A percentile compares a stretch with the other conserved stretches of the same genome.
Evolutionary conservation across 1,140 invertebrate genomes (phyloP).

Genomic region (Samia ricini): DNA sequence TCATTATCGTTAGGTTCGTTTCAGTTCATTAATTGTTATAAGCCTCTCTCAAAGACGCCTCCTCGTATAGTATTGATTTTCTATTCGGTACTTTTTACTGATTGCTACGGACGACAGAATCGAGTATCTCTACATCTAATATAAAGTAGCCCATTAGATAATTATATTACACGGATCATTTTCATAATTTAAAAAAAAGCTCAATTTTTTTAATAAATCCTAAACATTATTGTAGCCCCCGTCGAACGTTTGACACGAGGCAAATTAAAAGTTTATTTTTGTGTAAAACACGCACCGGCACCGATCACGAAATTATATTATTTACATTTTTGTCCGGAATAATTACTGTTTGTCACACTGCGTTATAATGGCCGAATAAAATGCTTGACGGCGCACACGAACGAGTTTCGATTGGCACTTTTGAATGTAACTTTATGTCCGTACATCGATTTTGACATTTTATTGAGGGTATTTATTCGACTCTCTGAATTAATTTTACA

Average conservation of each 20-base stretch:
- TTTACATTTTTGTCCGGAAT: neutral
- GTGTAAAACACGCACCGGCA: neutral
- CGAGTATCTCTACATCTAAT: no score
- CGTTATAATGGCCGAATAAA: neutral
- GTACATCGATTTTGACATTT: neutral
- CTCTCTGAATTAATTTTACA: conserved; percentile 1
- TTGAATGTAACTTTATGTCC: neutral
- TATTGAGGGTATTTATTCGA: conserved; percentile 1
- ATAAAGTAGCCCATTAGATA: neutral
- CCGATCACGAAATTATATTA: neutral
- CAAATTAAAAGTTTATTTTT: conserved; percentile 1
- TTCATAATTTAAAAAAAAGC: neutral
- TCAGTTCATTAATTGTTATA: no score
- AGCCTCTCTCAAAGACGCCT: no score
- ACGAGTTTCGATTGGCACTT: neutral
- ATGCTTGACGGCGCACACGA: neutral
- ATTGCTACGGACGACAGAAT: no score
- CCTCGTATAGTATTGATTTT: no score
- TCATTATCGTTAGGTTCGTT: no score
- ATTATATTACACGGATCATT: neutral
- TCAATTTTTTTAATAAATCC: neutral
- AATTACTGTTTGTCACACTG: conserved; percentile 1
- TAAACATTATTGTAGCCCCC: neutral
- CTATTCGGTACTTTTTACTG: no score
- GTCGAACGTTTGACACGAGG: neutral